Percentiles rank a stretch among this genome's conserved stretches.
Conservation (phyloP, 2,888 invertebrate species). For the Machimus rusticus region DNA sequence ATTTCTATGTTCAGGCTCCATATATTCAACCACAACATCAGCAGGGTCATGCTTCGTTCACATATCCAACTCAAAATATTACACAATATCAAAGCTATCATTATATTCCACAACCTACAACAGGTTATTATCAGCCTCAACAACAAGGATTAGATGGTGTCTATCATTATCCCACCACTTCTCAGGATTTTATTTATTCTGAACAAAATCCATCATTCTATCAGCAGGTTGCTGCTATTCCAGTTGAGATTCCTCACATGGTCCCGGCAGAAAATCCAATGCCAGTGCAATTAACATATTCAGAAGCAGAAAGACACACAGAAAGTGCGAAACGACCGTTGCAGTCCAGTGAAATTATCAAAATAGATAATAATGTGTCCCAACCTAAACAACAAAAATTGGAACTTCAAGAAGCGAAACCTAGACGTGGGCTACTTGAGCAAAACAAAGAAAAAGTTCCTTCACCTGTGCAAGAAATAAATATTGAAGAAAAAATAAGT, state of each 20-base stretch:
- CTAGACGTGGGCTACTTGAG: neutral
- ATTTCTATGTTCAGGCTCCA: slow-evolving; percentile 9
- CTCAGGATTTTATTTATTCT: slow-evolving; percentile 49
- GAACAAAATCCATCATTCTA: slow-evolving; percentile 50
- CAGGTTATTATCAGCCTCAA: slow-evolving; percentile 55
- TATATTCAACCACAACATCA: slow-evolving; percentile 49
- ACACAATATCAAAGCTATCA: slow-evolving; percentile 53
- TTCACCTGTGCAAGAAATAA: neutral
- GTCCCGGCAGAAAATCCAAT: slow-evolving; percentile 40
- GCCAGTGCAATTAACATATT: slow-evolving; percentile 36
- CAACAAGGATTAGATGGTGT: slow-evolving; percentile 48
- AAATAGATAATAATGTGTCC: neutral
- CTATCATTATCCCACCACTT: slow-evolving; percentile 52
- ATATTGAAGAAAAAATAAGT: neutral
- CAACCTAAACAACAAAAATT: neutral
- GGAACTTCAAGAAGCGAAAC: neutral
- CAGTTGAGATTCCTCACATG: slow-evolving; percentile 16
- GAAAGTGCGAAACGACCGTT: neutral
- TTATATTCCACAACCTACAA: slow-evolving; percentile 49
- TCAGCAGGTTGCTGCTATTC: slow-evolving; percentile 45
- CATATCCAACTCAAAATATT: neutral
- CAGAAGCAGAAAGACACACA: neutral
- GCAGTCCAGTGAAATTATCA: neutral
- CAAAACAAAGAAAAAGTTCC: neutral
- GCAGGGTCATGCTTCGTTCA: neutral